These are phyloP conservation scores for Heliconius melpomene DNA, from an alignment of 1,140 invertebrate genomes.

Conservation along the genomic window DNA sequence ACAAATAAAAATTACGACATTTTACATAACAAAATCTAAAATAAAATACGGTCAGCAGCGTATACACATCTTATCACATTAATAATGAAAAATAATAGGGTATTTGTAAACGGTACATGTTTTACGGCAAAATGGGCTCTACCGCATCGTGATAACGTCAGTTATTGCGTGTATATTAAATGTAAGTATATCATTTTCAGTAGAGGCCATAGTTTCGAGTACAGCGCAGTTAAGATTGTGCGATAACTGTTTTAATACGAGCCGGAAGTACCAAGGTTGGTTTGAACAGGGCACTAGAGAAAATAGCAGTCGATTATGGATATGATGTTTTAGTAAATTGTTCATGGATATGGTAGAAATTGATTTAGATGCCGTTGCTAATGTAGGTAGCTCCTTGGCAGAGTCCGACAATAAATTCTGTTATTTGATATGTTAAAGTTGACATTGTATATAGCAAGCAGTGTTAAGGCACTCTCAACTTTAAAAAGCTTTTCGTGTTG, in stretches of 20 bases:
- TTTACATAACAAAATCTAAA: constrained; percentile 43
- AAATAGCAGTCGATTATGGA: constrained; percentile 50
- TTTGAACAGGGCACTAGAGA: constrained; percentile 56
- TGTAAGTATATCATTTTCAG: constrained; percentile 73
- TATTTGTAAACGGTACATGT: constrained; percentile 37
- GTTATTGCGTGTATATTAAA: constrained; percentile 49
- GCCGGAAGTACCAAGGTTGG: constrained; percentile 67
- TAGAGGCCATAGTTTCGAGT: constrained; percentile 71
- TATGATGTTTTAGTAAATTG: constrained; percentile 1
- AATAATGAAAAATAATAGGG: constrained; percentile 72
- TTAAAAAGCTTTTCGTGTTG: too few relatives aligned
- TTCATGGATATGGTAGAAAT: background rate
- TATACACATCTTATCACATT: constrained; percentile 71
- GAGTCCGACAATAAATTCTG: background rate
- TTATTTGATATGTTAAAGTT: too few relatives aligned
- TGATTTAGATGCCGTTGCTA: background rate
- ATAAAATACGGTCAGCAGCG: constrained; percentile 36
- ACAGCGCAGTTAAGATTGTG: constrained; percentile 74
- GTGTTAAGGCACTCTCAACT: too few relatives aligned
- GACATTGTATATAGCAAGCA: too few relatives aligned
- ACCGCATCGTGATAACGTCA: constrained; percentile 40
- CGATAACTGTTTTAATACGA: constrained; percentile 79
- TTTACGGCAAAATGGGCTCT: constrained; percentile 40
- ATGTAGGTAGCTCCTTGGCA: background rate
- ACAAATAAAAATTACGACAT: constrained; percentile 27